phyloP scores from a whole-genome alignment of 2,113 vertebrate species.

The Holacanthus passer region DNA sequence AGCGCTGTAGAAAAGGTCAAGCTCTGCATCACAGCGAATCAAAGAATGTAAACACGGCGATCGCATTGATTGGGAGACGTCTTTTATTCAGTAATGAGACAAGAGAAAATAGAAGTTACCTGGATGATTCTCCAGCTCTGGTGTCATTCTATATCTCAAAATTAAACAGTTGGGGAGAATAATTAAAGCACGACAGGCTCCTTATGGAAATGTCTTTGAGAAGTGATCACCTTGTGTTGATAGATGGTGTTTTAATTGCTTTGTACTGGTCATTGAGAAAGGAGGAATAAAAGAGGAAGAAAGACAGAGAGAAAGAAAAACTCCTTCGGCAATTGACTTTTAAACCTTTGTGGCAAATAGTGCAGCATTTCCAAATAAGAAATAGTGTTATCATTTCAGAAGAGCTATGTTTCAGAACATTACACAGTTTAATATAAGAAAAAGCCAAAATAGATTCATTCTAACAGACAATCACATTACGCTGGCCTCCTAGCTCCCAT shows the following conservation, averaged over 20 bases:
- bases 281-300: background rate
- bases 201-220: background rate
- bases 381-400: background rate
- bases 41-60: background rate
- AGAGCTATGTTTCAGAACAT: background rate
- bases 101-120: background rate
- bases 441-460: slow-evolving; percentile 1
- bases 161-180: background rate
- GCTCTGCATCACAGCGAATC: background rate
- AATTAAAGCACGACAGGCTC: background rate
- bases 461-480: slow-evolving; percentile 28
- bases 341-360: background rate
- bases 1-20: background rate
- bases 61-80: background rate
- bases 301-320: background rate
- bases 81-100: background rate
- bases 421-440: background rate
- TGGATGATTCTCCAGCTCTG: background rate
- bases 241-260: no score
- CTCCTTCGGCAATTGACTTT: background rate
- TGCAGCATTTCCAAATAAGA: slow-evolving; percentile 12
- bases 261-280: background rate
- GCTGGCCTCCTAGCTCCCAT: background rate
- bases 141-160: background rate
- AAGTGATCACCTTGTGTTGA: background rate